Conservation (phyloP, 2,113 vertebrate genomes). For the Enhydra lutris region DNA sequence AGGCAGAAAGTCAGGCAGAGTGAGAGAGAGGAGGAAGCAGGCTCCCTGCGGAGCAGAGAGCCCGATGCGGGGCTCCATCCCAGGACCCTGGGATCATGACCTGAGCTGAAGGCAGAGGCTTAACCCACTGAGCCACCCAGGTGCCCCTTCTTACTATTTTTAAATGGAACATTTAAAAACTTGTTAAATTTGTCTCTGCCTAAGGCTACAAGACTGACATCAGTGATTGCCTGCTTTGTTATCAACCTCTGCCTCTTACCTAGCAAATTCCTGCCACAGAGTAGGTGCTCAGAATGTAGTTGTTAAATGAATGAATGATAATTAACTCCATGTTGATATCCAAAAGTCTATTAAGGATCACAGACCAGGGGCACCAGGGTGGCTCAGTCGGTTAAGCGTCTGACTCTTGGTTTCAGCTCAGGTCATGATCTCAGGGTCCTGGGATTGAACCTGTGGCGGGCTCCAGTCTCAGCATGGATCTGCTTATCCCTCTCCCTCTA, state of each 20-base stretch:
- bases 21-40: too few species aligned
- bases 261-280: background rate
- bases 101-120: too few species aligned
- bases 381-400: background rate
- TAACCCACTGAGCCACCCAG: too few species aligned
- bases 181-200: background rate
- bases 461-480: background rate
- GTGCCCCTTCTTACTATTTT: too few species aligned
- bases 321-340: background rate
- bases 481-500: background rate
- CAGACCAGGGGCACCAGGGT: background rate
- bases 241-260: background rate
- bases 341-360: background rate
- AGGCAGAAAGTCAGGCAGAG: too few species aligned
- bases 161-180: background rate
- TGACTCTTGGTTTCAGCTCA: background rate
- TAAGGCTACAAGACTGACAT: background rate
- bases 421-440: background rate
- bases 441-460: fast-evolving
- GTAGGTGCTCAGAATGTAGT: background rate
- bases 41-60: too few species aligned
- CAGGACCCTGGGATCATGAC: too few species aligned
- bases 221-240: background rate
- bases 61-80: too few species aligned
- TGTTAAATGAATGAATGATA: background rate